phyloP scores from a whole-genome alignment of 2,888 invertebrate genomes.

The Parapristionchus giblindavisi region DNA sequence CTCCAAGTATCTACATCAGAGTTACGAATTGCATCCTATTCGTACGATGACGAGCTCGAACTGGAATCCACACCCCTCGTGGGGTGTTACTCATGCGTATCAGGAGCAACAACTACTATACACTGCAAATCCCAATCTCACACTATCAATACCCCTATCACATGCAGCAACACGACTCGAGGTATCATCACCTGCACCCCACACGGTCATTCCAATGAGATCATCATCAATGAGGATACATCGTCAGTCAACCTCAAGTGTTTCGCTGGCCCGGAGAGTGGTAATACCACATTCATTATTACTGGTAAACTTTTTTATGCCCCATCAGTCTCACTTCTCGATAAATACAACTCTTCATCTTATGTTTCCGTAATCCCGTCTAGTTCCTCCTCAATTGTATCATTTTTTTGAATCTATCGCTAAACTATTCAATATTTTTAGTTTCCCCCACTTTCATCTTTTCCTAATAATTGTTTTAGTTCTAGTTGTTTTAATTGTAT shows the following conservation, averaged over 20 bases:
- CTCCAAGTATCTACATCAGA: conserved; percentile 16
- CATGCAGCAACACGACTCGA: background rate
- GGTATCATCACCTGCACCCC: conserved; percentile 8
- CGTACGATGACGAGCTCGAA: background rate
- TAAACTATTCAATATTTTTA: too few species aligned
- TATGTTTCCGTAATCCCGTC: too few species aligned
- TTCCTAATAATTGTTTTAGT: too few species aligned
- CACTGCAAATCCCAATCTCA: background rate
- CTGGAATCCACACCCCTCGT: background rate
- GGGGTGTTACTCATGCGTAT: background rate
- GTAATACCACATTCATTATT: background rate
- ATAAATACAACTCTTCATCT: background rate
- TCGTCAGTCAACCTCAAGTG: background rate
- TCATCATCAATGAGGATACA: background rate
- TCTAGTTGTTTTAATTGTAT: too few species aligned
- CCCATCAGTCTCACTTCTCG: background rate
- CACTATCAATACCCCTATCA: background rate
- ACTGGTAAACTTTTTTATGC: background rate
- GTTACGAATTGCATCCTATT: background rate
- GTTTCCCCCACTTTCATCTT: too few species aligned
- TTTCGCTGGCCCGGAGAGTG: conserved; percentile 14
- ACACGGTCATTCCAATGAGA: background rate
- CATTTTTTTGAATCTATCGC: too few species aligned
- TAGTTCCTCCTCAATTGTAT: too few species aligned
- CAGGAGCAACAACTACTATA: background rate